Evolutionary conservation across 2,113 vertebrate genomes (phyloP).

Genomic region (Hiodon alosoides): DNA sequence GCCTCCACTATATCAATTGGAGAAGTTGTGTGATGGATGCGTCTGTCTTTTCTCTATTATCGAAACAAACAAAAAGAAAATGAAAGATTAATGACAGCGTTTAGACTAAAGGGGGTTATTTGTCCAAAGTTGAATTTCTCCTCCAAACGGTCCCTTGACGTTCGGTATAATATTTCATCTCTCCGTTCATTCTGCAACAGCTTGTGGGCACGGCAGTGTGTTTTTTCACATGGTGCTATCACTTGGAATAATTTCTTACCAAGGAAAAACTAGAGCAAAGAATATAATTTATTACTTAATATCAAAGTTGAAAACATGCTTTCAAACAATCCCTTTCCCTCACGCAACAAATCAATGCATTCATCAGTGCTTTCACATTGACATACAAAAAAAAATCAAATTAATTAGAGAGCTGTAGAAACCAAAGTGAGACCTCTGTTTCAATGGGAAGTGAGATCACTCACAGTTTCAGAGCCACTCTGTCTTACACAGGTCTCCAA

Average conservation of each 20-base stretch:
- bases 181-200: background rate
- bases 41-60: slow-evolving; percentile 18
- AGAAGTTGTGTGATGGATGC: slow-evolving; percentile 26
- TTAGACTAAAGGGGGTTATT: slow-evolving; percentile 21
- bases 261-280: too few species aligned
- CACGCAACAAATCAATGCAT: too few species aligned
- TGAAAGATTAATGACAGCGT: slow-evolving; percentile 29
- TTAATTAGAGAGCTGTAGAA: too few species aligned
- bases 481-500: too few species aligned
- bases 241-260: background rate
- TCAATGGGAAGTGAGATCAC: too few species aligned
- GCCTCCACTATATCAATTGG: slow-evolving; percentile 14
- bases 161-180: slow-evolving; percentile 17
- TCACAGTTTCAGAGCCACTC: too few species aligned
- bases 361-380: too few species aligned
- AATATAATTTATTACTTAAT: too few species aligned
- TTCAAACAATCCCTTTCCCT: too few species aligned
- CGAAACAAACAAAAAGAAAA: slow-evolving; percentile 25
- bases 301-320: too few species aligned
- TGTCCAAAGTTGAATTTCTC: slow-evolving; percentile 23
- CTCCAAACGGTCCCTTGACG: slow-evolving; percentile 11
- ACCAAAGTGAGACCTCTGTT: too few species aligned
- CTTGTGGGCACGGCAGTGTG: background rate
- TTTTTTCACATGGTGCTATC: background rate
- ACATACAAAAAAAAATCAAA: too few species aligned